Evolutionary conservation across 2,797 vertebrate species (phyloP), one percentile per base, ranked within the genome.

Genomic region (Sandelia bainsii): DNA sequence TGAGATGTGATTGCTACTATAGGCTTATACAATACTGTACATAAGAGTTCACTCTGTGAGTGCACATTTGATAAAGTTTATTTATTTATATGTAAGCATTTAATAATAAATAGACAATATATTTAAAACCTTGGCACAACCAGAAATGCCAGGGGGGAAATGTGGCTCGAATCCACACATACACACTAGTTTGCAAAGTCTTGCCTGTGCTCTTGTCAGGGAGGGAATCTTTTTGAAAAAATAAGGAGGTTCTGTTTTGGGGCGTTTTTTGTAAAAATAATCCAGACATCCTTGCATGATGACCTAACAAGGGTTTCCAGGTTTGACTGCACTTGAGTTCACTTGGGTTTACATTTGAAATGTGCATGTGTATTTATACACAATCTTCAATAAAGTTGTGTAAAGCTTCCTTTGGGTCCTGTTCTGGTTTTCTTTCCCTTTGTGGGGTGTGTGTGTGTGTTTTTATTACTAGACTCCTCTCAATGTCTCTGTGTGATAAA

Each of bases 21-120:
- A 96, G 94, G 95, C 96, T 89, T 97, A 96, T 97, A 96, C 96
- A 96, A 97, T 97, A 97, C 94, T 99, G 98, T 99, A 99, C 95
- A 99, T 97, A 99, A 96, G 96, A 98, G 97, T 98, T 99, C 97
- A 99, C 97, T 99, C 98, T 99, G 97, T 99, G 98, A 99, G 98
- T 99, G 98, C 97, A 97, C 97, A 97, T 97, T 98, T 99, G 96
- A 97, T 98, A 98, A 97, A 93, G 85, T 97, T 97, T 97, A 98
- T 96, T 99, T 99, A 99, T 99, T 99, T 98, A 98, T 97, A 95
- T 93, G 96, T 97, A 97, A 95, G 95, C 95, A 95, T 96, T 97
- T 94, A 92, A 89, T 90, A 92, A 91, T 87, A 93, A 95, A 94
- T 93, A 94, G 93, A 93, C 94, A 93, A 92, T 96, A 95, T 96